Percentiles rank a stretch among this genome's conserved stretches.
These are phyloP conservation scores for Periophthalmus magnuspinnatus DNA, from an alignment of 2,797 vertebrate genomes.

Conservation along the genomic window DNA sequence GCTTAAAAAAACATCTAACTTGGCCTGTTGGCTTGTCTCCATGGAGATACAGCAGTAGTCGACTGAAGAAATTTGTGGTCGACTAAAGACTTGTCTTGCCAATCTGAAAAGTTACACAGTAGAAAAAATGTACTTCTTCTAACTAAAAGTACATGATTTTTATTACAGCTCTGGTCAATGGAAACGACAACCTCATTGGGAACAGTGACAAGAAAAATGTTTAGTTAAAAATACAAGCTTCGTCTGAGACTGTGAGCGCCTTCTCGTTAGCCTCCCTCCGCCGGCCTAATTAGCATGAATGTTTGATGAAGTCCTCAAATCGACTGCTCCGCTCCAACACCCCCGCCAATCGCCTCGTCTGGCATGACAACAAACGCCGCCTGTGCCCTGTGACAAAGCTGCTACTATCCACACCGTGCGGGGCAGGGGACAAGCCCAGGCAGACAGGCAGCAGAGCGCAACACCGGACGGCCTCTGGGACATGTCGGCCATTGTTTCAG, in stretches of 20 bases:
- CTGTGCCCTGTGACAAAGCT: constrained; percentile 50
- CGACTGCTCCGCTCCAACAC: constrained; percentile 51
- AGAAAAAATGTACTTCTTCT: no score
- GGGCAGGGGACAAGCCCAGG: constrained; percentile 26
- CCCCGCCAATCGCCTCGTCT: constrained; percentile 41
- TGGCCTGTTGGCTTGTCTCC: neutral
- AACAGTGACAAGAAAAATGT: constrained; percentile 24
- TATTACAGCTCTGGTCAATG: no score
- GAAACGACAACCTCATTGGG: neutral
- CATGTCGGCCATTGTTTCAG: constrained; percentile 57
- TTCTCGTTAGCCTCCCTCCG: constrained; percentile 34
- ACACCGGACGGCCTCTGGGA: constrained; percentile 48
- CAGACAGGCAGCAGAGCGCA: constrained; percentile 33
- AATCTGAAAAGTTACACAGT: no score
- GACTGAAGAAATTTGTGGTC: no score
- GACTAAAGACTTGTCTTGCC: no score
- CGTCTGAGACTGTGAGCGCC: constrained; percentile 6
- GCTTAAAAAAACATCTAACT: neutral
- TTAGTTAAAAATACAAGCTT: constrained; percentile 40
- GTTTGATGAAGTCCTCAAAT: constrained; percentile 65
- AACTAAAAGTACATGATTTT: no score
- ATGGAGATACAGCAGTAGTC: neutral
- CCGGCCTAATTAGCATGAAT: constrained; percentile 65
- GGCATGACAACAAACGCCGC: constrained; percentile 66
- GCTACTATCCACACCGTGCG: constrained; percentile 24